Base-by-base conservation (phyloP, 2,888 invertebrate species). In the Ornithoptera priamus region DNA sequence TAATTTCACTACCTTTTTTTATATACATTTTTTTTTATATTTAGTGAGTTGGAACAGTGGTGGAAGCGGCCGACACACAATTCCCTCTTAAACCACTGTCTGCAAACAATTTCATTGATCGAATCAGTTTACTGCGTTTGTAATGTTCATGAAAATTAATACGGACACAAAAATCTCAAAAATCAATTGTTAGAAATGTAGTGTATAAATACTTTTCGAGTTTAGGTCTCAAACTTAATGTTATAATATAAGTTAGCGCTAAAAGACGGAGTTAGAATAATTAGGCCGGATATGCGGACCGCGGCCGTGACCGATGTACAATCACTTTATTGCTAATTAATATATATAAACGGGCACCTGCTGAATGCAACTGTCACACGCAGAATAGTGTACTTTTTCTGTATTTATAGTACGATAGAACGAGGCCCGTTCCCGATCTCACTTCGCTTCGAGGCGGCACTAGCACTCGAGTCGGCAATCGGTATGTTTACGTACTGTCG, bases 271-370 rank as follows among this genome's bases (percentile, higher is more conserved):
- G 74, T 74, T 74, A 74, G 73, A 75, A 77, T 76, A 39, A 39
- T 10, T 10, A 10, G 39, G 39, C 90, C 91, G 92, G 91, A 90
- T 91, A 90, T 89, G 85, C 89, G 89, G 89, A 89, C 85, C 85
- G 85, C 89, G 90, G 88, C 92, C 91, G 88, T 91, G 92, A 87
- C 92, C 92, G 87, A 85, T 80, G 88, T 90, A 90, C 92, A 90
- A 90, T 91, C 92, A 92, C 92, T 92, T 92, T 92, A 91, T 90
- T 89, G 90, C 90, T 90, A 92, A 90, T 89, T 89, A 89, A 89
- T 66, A 70, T 70, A 70, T 83, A 53, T 53, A 89, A 88, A 84
- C 80, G 78, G 86, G 86, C 91, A 91, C 91, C 91, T 90, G 90
- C 87, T 86, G 87, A 88, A 86, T 88, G 87, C 87, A 88, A 88